A percentile compares a stretch with the other conserved stretches of the same genome.
Evolutionary conservation across 2,888 invertebrate species (phyloP).

Genomic region (Scrobipalpa costella): DNA sequence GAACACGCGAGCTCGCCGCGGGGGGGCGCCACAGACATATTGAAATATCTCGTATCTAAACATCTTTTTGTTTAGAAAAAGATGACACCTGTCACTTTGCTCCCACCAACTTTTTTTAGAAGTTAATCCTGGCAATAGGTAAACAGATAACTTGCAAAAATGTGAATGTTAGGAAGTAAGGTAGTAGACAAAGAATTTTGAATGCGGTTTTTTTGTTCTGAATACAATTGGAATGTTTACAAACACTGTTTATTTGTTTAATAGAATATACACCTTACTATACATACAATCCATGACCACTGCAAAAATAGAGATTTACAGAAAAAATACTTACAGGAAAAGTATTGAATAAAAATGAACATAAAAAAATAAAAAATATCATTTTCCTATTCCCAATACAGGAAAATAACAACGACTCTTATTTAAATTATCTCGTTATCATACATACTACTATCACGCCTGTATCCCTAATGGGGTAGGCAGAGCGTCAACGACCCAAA

Average conservation of each 20-base stretch:
- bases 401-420: too few relatives aligned
- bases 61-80: constrained; percentile 52
- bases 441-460: too few relatives aligned
- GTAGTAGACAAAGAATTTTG: neutral
- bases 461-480: too few relatives aligned
- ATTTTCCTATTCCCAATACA: too few relatives aligned
- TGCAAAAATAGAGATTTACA: too few relatives aligned
- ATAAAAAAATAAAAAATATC: too few relatives aligned
- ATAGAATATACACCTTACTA: neutral
- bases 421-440: too few relatives aligned
- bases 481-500: too few relatives aligned
- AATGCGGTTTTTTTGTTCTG: neutral
- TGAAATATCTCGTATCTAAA: constrained; percentile 64
- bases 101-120: constrained; percentile 51
- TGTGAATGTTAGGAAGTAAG: constrained; percentile 15
- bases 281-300: neutral
- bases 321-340: too few relatives aligned
- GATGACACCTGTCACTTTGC: constrained; percentile 68
- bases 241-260: neutral
- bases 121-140: constrained; percentile 51
- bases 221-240: neutral
- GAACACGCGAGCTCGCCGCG: constrained; percentile 43
- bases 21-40: constrained; percentile 60
- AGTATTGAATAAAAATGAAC: too few relatives aligned
- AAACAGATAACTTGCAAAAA: constrained; percentile 47